Evolutionary conservation across 2,888 invertebrate genomes (phyloP), one percentile per base, ranked within the genome.

Genomic region (Cyclophora albipunctata): DNA sequence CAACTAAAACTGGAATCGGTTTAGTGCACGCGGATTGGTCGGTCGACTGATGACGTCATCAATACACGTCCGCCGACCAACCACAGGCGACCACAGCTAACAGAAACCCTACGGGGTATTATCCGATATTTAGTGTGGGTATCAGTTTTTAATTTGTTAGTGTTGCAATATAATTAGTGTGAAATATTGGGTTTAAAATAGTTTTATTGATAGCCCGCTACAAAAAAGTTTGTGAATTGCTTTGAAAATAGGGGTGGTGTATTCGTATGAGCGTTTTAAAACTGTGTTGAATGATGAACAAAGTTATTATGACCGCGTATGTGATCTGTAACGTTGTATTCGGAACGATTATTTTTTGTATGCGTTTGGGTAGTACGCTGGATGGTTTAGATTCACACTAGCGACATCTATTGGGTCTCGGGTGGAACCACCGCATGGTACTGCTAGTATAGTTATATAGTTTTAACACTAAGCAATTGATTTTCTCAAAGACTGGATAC

Each of bases 1-100:
- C 66, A 75, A 75, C 80, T 77, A 67, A 69, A 84, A 83, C 80
- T 84, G 73, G 76, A 77, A 84, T 83, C 83, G 74, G 78, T 81
- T 78, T 71, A 69, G 69, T 65, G 58, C 58, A 55, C 70, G 71
- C 72, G 75, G 81, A 83, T 84, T 85, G 84, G 84, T 72, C 71
- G 61, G 70, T 60, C 82, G 81, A 86, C 71, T 70, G 75, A 85
- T 86, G 84, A 83, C 81, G 79, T 81, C 80, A 85, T 86, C 78
- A 79, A 83, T 85, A 78, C 63, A 62, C 68, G 78, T 81, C 83
- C 64, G 54, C 65, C 72, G 66, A 71, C 76, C 78, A 80, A 82
- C 83, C 84, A 69, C 82, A 75, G 62, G 58, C 65, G 60, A 52
- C 63, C 64, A 57, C 63, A 61, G 65, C 48, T 59, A 61, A 56